Base-by-base conservation (phyloP, 2,797 vertebrate genomes). In the Dryobates pubescens region DNA sequence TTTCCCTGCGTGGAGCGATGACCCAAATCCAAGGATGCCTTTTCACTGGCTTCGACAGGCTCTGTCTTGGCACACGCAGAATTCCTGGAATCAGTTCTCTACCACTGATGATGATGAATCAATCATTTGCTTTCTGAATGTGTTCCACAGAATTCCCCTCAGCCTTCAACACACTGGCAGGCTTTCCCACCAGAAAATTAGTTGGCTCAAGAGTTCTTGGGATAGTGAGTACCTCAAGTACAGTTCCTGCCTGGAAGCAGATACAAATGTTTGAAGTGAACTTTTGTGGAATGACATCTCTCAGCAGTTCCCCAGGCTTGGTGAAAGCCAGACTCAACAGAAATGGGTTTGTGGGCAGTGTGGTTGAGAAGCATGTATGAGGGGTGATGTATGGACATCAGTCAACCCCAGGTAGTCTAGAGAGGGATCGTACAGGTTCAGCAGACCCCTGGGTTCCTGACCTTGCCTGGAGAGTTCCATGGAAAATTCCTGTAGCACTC, bases 141-240 rank as follows among this genome's bases (percentile, higher is more conserved):
- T 77, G 85, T 91, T 95, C 92, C 93, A 94, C 82, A 93, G 93
- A 95, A 95, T 91, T 95, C 90, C 93, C 93, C 94, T 96, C 88
- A 86, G 92, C 68, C 75, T 95, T 89, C 91, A 84, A 88, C 17
- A 6, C 1, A 11, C 89, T 96, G 96, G 92, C 94, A 91, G 77
- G 74, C 82, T 94, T 94, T 93, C 83, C 91, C 76, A 94, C 58
- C 80, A 93, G 93, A 92, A 94, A 91, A 95, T 95, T 54, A 88
- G 80, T 74, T 96, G 87, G 87, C 93, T 95, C 83, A 79, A 86
- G 29, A 64, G 58, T 49, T 93, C 91, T 78, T 91, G 68, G 91
- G 85, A 92, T 76, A 95, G 87, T 3, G 8, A 94, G 81, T 58
- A 86, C 70, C 93, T 51, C 1, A 11, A 73, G 80, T 58, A 88